These are phyloP conservation scores for Bostrychus sinensis DNA, from an alignment of 2,113 vertebrate genomes.

Conservation along the genomic window DNA sequence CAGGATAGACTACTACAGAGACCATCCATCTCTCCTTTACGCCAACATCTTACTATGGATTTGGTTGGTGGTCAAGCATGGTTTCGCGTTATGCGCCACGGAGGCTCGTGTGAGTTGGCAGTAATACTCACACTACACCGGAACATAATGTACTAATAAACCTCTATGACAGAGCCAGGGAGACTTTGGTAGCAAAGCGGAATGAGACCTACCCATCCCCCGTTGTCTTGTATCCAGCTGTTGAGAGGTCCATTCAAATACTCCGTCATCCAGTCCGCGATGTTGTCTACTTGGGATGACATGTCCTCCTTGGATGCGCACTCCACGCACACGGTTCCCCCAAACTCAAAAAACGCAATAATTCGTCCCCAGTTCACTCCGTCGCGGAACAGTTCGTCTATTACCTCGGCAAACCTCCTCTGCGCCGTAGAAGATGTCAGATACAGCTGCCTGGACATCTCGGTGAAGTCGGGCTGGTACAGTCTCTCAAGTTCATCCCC, in stretches of 20 bases:
- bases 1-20: slow-evolving; percentile 13
- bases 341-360: slow-evolving; percentile 98
- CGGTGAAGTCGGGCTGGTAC: slow-evolving; percentile 92
- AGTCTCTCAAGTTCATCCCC: slow-evolving; percentile 92
- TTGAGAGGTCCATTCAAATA: slow-evolving; percentile 94
- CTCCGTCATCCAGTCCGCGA: slow-evolving; percentile 96
- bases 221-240: slow-evolving; percentile 97
- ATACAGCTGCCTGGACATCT: slow-evolving; percentile 94
- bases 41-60: slow-evolving; percentile 18
- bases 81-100: slow-evolving; percentile 4
- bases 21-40: slow-evolving; percentile 18
- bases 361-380: slow-evolving; percentile 98
- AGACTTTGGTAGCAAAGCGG: slow-evolving; percentile 44
- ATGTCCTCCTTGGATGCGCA: slow-evolving; percentile 92
- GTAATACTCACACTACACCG: neutral
- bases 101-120: neutral
- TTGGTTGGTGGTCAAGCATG: slow-evolving; percentile 26
- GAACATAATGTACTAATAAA: neutral
- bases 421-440: slow-evolving; percentile 88
- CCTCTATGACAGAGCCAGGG: neutral
- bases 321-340: slow-evolving; percentile 93
- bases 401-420: slow-evolving; percentile 89
- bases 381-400: slow-evolving; percentile 96
- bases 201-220: slow-evolving; percentile 92
- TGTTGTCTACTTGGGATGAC: slow-evolving; percentile 89